Percentiles rank a stretch among this genome's conserved stretches.
Evolutionary conservation across 1,140 invertebrate genomes (phyloP).

Genomic region (Aphelenchoides besseyi): DNA sequence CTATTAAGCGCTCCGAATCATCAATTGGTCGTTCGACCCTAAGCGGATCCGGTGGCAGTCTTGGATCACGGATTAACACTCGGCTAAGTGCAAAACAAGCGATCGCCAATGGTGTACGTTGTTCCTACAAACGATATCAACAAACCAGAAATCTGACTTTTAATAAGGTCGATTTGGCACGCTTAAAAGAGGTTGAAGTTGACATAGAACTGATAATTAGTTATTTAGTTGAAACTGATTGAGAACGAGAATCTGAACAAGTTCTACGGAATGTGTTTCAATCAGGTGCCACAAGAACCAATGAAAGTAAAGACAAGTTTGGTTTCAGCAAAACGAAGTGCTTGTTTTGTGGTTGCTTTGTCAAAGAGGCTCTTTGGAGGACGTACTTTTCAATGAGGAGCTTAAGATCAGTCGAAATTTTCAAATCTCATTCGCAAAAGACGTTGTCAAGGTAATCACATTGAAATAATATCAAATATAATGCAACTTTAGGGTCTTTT

Average conservation of each 20-base stretch:
- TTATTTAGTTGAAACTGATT: conserved; percentile 47
- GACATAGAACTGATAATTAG: neutral
- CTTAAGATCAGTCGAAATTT: conserved; percentile 57
- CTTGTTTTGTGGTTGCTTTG: conserved; percentile 54
- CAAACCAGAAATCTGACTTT: conserved; percentile 54
- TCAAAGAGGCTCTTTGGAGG: conserved; percentile 55
- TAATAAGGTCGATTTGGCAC: conserved; percentile 39
- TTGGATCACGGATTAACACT: conserved; percentile 32
- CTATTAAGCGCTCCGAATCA: conserved; percentile 46
- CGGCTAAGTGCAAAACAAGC: conserved; percentile 41
- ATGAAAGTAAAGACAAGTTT: too few relatives aligned
- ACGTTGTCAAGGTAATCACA: conserved; percentile 48
- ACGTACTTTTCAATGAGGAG: conserved; percentile 59
- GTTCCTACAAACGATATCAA: conserved; percentile 47
- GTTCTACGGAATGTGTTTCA: conserved; percentile 57
- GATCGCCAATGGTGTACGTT: conserved; percentile 48
- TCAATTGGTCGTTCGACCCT: conserved; percentile 44
- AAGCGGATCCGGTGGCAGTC: conserved; percentile 37
- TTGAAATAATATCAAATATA: neutral
- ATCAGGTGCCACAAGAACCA: conserved; percentile 41
- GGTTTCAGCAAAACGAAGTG: conserved; percentile 48
- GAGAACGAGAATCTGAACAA: conserved; percentile 57
- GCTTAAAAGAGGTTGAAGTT: conserved; percentile 55
- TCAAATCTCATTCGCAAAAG: conserved; percentile 60
- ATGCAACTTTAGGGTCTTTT: conserved; percentile 42